Evolutionary conservation across 2,113 vertebrate genomes (phyloP).

Genomic region (Sinocyclocheilus grahami): DNA sequence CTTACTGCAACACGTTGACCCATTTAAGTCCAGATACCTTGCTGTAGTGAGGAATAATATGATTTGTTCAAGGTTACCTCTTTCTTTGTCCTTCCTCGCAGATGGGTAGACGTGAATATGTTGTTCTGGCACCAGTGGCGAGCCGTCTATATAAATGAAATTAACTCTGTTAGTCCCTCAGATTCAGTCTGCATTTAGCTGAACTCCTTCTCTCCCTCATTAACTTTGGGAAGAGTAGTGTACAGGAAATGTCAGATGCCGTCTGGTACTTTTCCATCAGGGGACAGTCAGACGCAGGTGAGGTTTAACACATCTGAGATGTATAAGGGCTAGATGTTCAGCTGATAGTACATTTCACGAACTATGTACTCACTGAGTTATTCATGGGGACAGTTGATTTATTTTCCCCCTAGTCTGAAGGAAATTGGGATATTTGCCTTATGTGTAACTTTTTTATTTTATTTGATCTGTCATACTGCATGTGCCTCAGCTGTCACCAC

Average conservation of each 20-base stretch:
- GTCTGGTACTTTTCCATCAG: constrained; percentile 58
- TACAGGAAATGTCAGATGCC: constrained; percentile 48
- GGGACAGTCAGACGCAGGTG: constrained; percentile 35
- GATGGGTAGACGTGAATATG: constrained; percentile 33
- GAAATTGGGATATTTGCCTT: neutral
- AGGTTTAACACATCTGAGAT: constrained; percentile 44
- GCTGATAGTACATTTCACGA: constrained; percentile 1
- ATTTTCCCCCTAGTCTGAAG: neutral
- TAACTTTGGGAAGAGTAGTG: constrained; percentile 55
- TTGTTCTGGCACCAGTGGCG: constrained; percentile 48
- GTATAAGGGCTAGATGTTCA: constrained; percentile 8
- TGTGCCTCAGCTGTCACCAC: constrained; percentile 37
- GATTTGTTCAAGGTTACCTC: constrained; percentile 59
- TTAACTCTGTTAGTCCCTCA: constrained; percentile 52
- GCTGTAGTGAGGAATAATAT: constrained; percentile 38
- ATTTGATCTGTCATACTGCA: neutral
- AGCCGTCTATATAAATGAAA: constrained; percentile 61
- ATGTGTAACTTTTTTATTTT: neutral
- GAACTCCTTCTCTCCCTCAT: constrained; percentile 60
- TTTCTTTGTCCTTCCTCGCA: constrained; percentile 47
- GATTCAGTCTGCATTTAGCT: constrained; percentile 57
- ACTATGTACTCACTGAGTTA: constrained; percentile 4
- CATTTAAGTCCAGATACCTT: constrained; percentile 39
- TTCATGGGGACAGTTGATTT: constrained; percentile 7
- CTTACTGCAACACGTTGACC: constrained; percentile 25